These are phyloP conservation scores for Andrena hattorfiana DNA, from an alignment of 2,888 invertebrate species.

Conservation along the genomic window DNA sequence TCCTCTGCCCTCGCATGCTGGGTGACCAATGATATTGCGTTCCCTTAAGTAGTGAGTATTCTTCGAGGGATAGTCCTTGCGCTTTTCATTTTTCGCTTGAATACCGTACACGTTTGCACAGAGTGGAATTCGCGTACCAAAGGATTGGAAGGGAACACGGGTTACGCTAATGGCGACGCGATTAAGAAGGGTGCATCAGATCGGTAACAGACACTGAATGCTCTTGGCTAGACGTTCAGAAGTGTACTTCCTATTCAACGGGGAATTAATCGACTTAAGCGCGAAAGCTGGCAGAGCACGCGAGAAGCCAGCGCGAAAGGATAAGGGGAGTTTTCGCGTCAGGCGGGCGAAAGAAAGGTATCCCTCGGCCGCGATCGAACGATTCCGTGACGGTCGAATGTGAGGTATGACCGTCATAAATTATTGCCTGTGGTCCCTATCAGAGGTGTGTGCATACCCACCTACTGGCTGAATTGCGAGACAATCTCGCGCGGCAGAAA, in stretches of 20 bases:
- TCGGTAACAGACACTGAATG: too few relatives aligned
- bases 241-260: neutral
- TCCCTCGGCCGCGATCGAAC: conserved; percentile 16
- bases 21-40: conserved; percentile 46
- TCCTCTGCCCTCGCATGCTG: conserved; percentile 33
- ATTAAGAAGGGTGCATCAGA: too few relatives aligned
- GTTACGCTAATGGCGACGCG: too few relatives aligned
- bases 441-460: conserved; percentile 65
- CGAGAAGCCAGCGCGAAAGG: neutral
- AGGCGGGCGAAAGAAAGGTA: conserved; percentile 21
- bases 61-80: neutral
- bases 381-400: conserved; percentile 34
- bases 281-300: neutral
- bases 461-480: conserved; percentile 66
- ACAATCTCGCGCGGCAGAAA: conserved; percentile 50
- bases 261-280: neutral
- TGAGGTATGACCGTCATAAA: conserved; percentile 57
- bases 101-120: neutral
- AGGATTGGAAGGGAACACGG: too few relatives aligned
- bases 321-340: conserved; percentile 1
- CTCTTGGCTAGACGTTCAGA: neutral
- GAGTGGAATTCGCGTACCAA: too few relatives aligned
- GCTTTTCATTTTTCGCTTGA: neutral
- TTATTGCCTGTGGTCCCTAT: conserved; percentile 57
- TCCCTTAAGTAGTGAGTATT: neutral